Evolutionary conservation across 2,113 vertebrate species (phyloP), one percentile per base, ranked within the genome.

Genomic region (Campylorhamphus procurvoides): DNA sequence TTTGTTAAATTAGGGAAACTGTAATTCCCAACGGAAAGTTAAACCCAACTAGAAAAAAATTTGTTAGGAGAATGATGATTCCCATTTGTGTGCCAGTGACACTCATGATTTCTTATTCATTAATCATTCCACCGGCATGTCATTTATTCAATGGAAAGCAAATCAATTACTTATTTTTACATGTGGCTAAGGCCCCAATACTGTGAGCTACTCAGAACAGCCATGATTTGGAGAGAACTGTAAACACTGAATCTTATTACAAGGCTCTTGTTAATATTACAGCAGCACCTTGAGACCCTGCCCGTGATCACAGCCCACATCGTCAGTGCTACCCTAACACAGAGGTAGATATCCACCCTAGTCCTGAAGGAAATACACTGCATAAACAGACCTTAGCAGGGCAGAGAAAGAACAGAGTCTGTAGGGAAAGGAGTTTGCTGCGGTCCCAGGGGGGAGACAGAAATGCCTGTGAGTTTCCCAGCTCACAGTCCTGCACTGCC

Each of bases 1-100:
- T 68, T 95, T 95, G 89, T 94, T 97, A 90, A 95, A 95, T 96
- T 95, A 96, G 95, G 75, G 96, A 96, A 95, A 96, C 73, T 93
- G 84, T 93, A 95, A 96, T 86, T 94, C 94, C 79, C 84, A 86
- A 49, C 0, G 14, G 71, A 90, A 98, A 96, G 94, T 94, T 96
- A 96, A 97, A 96, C 40, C 62, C 89, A 94, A 95, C 95, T 35
- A 89, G 77, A 77, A 94, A 91, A 80, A 83, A 83, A 80, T 14
- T 20, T 78, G 37, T 69, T 71, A 82, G 71, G 23, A 79, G 86
- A 96, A 91, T 53, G 75, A 89, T 90, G 84, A 93, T 94, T 96
- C 79, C 91, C 73, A 85, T 95, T 90, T 87, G 50, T 66, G 35
- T 81, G 69, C 52, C 59, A 76, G 58, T 46, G 87, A 72, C 25